Evolutionary conservation across 2,888 invertebrate species (phyloP).

Genomic region (Lottia gigantea): DNA sequence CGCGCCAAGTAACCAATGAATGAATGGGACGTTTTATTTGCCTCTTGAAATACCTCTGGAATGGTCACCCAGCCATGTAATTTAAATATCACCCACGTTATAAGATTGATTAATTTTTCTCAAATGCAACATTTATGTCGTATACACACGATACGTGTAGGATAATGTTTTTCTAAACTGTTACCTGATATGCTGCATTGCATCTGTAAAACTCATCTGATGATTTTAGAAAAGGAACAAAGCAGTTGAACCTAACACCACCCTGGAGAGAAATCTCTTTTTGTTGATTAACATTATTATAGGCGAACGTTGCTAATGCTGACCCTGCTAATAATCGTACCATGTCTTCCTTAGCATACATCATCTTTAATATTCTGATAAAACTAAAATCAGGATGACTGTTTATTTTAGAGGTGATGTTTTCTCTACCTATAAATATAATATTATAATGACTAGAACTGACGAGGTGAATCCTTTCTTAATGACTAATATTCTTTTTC

Average conservation of each 20-base stretch:
- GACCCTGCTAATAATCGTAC: conserved; percentile 60
- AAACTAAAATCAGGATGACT: conserved; percentile 63
- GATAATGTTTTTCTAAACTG: background rate
- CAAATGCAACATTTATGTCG: too few species aligned
- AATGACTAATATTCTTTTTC: too few species aligned
- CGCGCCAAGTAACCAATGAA: too few species aligned
- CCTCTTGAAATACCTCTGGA: too few species aligned
- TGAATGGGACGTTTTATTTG: too few species aligned
- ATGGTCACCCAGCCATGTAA: too few species aligned
- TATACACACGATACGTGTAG: too few species aligned
- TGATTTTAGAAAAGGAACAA: conserved; percentile 63
- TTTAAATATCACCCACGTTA: too few species aligned
- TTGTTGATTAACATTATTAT: conserved; percentile 64
- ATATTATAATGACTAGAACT: too few species aligned
- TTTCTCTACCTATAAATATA: conserved; percentile 37
- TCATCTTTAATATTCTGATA: conserved; percentile 61
- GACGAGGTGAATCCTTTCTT: too few species aligned
- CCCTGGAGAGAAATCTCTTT: conserved; percentile 63
- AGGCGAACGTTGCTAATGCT: conserved; percentile 65
- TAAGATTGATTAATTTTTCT: too few species aligned
- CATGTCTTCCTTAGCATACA: conserved; percentile 55
- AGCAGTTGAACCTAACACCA: conserved; percentile 63
- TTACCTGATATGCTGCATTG: conserved; percentile 66
- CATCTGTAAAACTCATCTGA: conserved; percentile 62
- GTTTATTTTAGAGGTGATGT: conserved; percentile 59